Evolutionary conservation across 23 tunicate species (phyloP), one percentile per base, ranked within the genome.

Genomic region (Clavelina lepadiformis): DNA sequence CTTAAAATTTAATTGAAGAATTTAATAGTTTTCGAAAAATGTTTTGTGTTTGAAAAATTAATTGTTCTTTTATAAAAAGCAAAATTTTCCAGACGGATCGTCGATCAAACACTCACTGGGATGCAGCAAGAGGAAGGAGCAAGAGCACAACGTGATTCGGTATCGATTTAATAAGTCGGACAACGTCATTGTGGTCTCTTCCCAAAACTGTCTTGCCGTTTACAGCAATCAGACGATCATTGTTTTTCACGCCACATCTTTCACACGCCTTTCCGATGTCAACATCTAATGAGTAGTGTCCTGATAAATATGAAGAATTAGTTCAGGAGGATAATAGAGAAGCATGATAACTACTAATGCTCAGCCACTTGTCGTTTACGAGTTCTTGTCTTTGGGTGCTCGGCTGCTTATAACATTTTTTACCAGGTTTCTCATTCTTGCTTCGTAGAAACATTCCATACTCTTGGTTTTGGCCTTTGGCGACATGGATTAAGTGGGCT

Each of bases 141-240:
- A 82, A 69, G 27, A 82, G 35, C 7, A 82, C 77, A 0, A 82
- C 91, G 33, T 82, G 91, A 58, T 46, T n/a, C 33, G 71, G 81
- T 28, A 77, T 74, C 4, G 69, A 23, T 38, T 74, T 74, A 34
- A 82, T 28, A 49, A 73, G 30, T 35, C 55, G 52, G 0, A 74
- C 58, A 32, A 82, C 81, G 18, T 82, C 91, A 0, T 35, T 51
- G 30, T 82, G 91, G 5, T 44, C 30, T 29, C 28, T 65, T 24
- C 46, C 75, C 8, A 58, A 32, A 0, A 74, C 46, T 7, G 69
- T 38, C 2, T 58, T 28, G 0, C 91, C 91, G 56, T 82, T 82
- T 5, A 82, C 77, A 21, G 81, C 81, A 19, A 82, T 33, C 38
- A 82, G 67, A 26, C 74, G 75, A 33, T 82, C 91, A 31, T 82